Evolutionary conservation across 2,113 vertebrate species (phyloP).

Genomic region (Thymallus thymallus): DNA sequence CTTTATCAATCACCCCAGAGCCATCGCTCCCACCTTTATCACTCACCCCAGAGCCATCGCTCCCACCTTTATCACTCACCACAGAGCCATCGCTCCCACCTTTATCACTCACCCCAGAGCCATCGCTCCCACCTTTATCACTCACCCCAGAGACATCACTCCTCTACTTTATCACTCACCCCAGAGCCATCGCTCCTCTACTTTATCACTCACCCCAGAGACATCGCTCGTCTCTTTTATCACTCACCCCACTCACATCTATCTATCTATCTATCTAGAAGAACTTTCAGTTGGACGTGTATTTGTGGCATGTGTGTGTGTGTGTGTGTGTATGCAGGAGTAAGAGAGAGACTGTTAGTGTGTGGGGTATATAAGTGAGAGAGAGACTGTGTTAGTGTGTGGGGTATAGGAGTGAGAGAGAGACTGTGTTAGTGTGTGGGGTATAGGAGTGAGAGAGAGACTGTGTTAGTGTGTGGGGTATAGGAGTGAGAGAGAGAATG

Average conservation of each 20-base stretch:
- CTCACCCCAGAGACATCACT: conserved; percentile 40
- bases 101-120: no score
- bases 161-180: conserved; percentile 54
- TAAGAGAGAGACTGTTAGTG: no score
- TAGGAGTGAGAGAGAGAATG: no score
- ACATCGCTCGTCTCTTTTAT: conserved; percentile 48
- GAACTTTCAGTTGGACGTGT: conserved; percentile 2
- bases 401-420: no score
- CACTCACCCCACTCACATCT: conserved; percentile 42
- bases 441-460: no score
- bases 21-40: no score
- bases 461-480: neutral
- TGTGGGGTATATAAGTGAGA: neutral
- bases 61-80: conserved; percentile 52
- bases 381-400: neutral
- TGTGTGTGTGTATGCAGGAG: neutral
- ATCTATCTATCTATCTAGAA: no score
- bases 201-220: conserved; percentile 52
- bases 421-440: neutral
- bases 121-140: conserved; percentile 50
- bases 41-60: no score
- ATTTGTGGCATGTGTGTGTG: conserved; percentile 13
- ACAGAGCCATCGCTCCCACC: conserved; percentile 34
- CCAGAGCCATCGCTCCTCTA: conserved; percentile 34
- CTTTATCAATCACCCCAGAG: conserved; percentile 52